Evolutionary conservation across 2,113 vertebrate species (phyloP), one percentile per base, ranked within the genome.

Genomic region (Catagonus wagneri): DNA sequence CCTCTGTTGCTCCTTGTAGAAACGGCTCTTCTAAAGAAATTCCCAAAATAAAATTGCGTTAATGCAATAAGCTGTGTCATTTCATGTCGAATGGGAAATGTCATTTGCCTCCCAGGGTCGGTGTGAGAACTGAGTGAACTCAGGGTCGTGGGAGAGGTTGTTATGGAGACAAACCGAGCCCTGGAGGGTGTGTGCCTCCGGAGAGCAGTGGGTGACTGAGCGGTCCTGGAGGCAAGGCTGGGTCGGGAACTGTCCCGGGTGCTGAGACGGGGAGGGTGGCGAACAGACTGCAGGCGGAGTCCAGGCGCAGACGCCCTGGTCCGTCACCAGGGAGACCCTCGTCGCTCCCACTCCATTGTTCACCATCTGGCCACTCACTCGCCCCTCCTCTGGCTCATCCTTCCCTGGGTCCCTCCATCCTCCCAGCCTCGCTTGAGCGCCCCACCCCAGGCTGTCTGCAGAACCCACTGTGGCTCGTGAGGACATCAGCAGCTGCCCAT

Each of bases 71-170:
- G 1, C 1, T 19, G 16, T 19, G 11, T 29, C 2, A 50, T 36
- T 50, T 1, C 13, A 12, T 2, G 27, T 39, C 0, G 0, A 22
- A 9, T 2, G 8, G 4, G n/a, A 9, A 68, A 2, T 6, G 4
- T 3, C 44, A 25, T 11, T 34, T 20, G 13, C 76, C 7, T 13
- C 65, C 12, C 1, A 32, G 25, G 29, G 34, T 1, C 6, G 72
- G 1, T 15, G 9, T 61, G 10, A 17, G n/a, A 89, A 8, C 0
- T 8, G n/a, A 23, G 25, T 6, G 36, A 11, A 6, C 1, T 14
- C 7, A 61, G 44, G 3, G 2, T n/a, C 39, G 1, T 4, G 52
- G 17, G 8, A 7, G 15, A 20, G 34, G 4, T 1, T 5, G 17
- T 1, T 19, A n/a, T 39, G 34, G 50, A 61, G 17, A 29, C 19